A percentile compares a stretch with the other conserved stretches of the same genome.
Conservation (phyloP, 2,113 vertebrate species). For the Oplegnathus fasciatus region DNA sequence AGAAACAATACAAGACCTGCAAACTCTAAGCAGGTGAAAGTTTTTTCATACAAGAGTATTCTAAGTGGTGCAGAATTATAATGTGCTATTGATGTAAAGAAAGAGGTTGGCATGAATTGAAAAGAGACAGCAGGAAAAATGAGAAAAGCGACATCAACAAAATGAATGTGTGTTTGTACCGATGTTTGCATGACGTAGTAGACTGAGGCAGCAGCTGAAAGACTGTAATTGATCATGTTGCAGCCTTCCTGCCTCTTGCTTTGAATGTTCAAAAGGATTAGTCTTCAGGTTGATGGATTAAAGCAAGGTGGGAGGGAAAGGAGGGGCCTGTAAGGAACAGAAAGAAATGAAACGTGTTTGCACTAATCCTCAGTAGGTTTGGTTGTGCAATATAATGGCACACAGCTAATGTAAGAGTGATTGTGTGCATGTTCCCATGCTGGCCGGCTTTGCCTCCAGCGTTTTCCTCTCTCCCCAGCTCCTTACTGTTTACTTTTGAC, state of each 20-base stretch:
- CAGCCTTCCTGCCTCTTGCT: conserved; percentile 65
- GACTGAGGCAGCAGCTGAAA: conserved; percentile 65
- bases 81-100: conserved; percentile 5
- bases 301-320: conserved; percentile 70
- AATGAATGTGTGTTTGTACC: conserved; percentile 72
- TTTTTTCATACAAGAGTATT: conserved; percentile 38
- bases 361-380: conserved; percentile 65
- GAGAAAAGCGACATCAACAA: conserved; percentile 48
- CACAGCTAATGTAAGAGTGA: conserved; percentile 70
- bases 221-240: conserved; percentile 80
- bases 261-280: conserved; percentile 81
- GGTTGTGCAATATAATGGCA: conserved; percentile 65
- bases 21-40: conserved; percentile 22
- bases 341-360: conserved; percentile 68
- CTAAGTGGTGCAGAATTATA: conserved; percentile 37
- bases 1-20: conserved; percentile 32
- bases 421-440: conserved; percentile 65
- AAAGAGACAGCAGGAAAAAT: conserved; percentile 59
- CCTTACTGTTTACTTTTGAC: conserved; percentile 77
- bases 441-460: conserved; percentile 60
- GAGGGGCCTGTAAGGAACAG: conserved; percentile 43
- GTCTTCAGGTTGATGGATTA: conserved; percentile 81
- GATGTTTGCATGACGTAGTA: conserved; percentile 71
- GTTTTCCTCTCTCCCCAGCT: conserved; percentile 41
- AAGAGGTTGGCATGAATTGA: conserved; percentile 46